phyloP scores from a whole-genome alignment of 2,888 invertebrate species.

The Dioctria linearis region DNA sequence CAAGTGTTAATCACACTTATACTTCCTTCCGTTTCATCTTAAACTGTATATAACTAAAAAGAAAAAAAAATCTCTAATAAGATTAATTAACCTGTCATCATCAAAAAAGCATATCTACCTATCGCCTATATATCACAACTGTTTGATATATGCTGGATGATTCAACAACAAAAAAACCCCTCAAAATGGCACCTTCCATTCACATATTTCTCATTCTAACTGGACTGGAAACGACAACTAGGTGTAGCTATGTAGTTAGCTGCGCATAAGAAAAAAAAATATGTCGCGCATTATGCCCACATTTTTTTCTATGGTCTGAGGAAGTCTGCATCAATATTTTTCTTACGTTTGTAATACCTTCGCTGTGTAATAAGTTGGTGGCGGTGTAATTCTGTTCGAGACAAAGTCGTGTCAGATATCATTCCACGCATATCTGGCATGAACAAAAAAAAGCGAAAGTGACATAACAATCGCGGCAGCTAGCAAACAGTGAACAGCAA shows the following conservation, averaged over 20 bases:
- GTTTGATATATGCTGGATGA: background rate
- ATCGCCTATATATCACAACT: no score
- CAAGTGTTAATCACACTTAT: no score
- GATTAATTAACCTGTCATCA: no score
- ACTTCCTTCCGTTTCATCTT: no score
- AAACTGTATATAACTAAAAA: no score
- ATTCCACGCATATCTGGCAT: conserved; percentile 35
- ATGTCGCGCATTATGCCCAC: conserved; percentile 44
- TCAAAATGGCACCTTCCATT: conserved; percentile 11
- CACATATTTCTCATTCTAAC: background rate
- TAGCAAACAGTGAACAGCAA: no score
- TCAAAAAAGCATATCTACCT: no score
- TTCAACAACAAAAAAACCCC: conserved; percentile 3
- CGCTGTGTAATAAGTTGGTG: conserved; percentile 13
- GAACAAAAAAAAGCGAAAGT: conserved; percentile 41
- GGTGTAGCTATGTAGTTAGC: background rate
- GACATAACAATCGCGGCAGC: conserved; percentile 31
- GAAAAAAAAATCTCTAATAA: no score
- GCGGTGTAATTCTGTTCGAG: conserved; percentile 8
- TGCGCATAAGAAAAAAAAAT: background rate
- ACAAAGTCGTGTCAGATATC: conserved; percentile 38
- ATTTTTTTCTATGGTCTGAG: conserved; percentile 8
- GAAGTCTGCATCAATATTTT: background rate
- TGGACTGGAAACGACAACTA: conserved; percentile 25
- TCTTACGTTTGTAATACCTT: conserved; percentile 15